A percentile compares a stretch with the other conserved stretches of the same genome.
These are phyloP conservation scores for Gallinago media DNA, from an alignment of 2,113 vertebrate genomes.

Conservation along the genomic window DNA sequence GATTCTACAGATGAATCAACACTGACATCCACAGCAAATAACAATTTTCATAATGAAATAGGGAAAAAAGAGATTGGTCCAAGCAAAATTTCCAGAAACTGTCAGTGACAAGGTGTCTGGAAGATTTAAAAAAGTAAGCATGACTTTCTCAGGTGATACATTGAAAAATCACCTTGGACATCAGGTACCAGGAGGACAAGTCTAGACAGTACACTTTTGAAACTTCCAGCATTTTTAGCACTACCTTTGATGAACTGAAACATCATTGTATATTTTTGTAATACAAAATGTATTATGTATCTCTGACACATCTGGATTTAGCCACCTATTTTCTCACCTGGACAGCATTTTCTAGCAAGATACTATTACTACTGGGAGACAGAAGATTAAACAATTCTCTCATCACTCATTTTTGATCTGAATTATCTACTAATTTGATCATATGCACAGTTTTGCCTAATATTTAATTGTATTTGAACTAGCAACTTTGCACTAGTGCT, in stretches of 20 bases:
- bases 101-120: background rate
- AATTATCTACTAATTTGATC: background rate
- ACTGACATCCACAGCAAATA: slow-evolving; percentile 6
- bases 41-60: slow-evolving; percentile 18
- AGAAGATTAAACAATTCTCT: background rate
- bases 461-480: background rate
- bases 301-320: background rate
- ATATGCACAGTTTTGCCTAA: background rate
- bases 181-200: background rate
- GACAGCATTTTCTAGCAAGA: background rate
- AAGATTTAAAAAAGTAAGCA: slow-evolving; percentile 4
- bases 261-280: background rate
- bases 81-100: background rate
- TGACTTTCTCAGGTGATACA: background rate
- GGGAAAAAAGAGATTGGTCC: background rate
- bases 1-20: slow-evolving; percentile 3
- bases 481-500: background rate
- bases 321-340: background rate
- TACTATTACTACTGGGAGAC: background rate
- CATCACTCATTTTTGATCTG: background rate
- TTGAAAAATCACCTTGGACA: slow-evolving; percentile 13
- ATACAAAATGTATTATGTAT: too few relatives aligned
- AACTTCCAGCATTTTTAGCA: background rate
- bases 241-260: background rate
- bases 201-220: background rate